Base-by-base conservation (phyloP, 1,140 invertebrate species). In the Aphelenchoides avenae region DNA sequence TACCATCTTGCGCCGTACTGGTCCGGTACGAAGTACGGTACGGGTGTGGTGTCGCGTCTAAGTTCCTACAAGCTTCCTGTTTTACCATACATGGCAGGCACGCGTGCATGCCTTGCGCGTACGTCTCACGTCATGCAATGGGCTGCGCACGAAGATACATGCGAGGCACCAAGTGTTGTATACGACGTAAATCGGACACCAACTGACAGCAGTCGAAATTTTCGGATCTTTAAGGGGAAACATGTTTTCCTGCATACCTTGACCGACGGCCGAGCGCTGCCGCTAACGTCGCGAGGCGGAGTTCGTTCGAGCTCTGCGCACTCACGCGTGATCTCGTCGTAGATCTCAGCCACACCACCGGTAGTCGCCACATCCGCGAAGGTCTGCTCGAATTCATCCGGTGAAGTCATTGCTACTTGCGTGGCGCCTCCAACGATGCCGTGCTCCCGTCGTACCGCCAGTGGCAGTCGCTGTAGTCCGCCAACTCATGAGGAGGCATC, bases 291-390 rank as follows among this genome's bases (percentile, higher is more conserved):
- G 22, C 20, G 18, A 4, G 15, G 30, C 41, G 57, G 13, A 41
- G 13, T 26, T 6, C 61, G 43, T 18, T 65, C 63, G 46, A 65
- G 61, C 36, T 65, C 63, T 20, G 55, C 63, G 39, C 57, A 61
- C 50, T 65, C 63, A 18, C 64, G 43, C 40, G 52, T 54, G 31
- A 65, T 65, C 41, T 65, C 56, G 46, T 65, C 63, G 13, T 39
- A 51, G 33, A 65, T 65, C 34, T n/a, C n/a, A n/a, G n/a, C n/a
- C 18, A 15, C 30, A 1, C 41, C 34, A 6, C 34, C 61, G 22
- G 20, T 55, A 40, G 40, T 66, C 58, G 46, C 51, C 34, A n/a
- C n/a, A n/a, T n/a, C n/a, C 13, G 62, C 57, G 24, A 39, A 61
- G 54, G 26, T 29, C 20, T 31, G 30, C n/a, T 64, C 44, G 9